Evolutionary conservation across 1,140 invertebrate genomes (phyloP), one percentile per base, ranked within the genome.

Genomic region (Araneus ventricosus): DNA sequence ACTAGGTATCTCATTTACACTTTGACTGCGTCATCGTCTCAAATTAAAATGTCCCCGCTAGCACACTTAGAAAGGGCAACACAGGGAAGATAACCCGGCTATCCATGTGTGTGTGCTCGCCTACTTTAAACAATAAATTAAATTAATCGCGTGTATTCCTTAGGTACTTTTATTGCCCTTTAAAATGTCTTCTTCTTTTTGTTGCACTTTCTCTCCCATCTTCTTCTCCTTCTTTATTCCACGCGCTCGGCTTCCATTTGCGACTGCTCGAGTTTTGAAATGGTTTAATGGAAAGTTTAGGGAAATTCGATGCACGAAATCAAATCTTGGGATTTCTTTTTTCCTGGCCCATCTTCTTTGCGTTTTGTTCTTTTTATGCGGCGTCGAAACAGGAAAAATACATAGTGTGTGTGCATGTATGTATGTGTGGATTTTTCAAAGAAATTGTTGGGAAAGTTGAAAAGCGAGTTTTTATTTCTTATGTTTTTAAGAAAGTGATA

Each of bases 81-180:
- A 39, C 34, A 30, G 10, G 30, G 41, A 67, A 59, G 27, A 37
- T 89, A 39, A 41, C 24, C 30, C 4, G 20, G 39, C 24, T 52
- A 39, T 24, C 27, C 52, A 34, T 24, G 27, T 63, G 57, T 86
- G 30, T 59, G 27, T 80, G n/a, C 90, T n/a, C 10, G 22, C 34
- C 59, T 70, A 59, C 90, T 63, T 75, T 86, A 86, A 85, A 92
- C 90, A 92, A 92, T 92, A 92, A 92, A 92, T 92, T 92, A 92
- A 92, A 92, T 92, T 92, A 92, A 92, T 92, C 82, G 90, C 82
- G 61, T 92, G 82, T 86, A 52, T 92, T 86, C 75, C 88, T n/a
- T 70, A 41, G 52, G 37, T 82, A 82, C 41, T 92, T 92, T 92
- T 92, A 92, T 92, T 92, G 90, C 90, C 82, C 90, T 86, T 92